phyloP scores from a whole-genome alignment of 2,113 vertebrate species.

The Zapornia atra region DNA sequence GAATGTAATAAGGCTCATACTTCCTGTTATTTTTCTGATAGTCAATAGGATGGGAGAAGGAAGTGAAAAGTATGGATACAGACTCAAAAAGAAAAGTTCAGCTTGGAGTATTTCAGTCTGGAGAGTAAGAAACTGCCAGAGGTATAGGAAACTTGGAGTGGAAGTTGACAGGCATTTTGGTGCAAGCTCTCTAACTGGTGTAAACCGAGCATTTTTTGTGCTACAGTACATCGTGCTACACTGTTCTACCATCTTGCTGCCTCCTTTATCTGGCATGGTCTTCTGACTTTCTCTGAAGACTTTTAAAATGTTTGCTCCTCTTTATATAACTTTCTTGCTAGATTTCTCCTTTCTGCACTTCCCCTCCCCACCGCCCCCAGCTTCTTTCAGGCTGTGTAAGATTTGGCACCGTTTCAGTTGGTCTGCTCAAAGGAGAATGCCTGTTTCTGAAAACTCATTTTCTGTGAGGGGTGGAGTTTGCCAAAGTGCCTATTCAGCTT shows the following conservation, averaged over 20 bases:
- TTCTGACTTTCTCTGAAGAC: background rate
- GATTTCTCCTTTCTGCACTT: background rate
- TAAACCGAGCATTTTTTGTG: background rate
- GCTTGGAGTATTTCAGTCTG: background rate
- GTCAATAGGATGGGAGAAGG: background rate
- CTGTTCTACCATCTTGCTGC: background rate
- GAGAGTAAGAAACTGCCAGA: background rate
- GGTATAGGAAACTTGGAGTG: background rate
- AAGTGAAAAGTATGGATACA: background rate
- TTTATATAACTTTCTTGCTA: background rate
- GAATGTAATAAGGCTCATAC: background rate
- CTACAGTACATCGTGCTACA: background rate
- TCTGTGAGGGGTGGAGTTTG: background rate
- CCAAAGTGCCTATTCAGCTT: conserved; percentile 6
- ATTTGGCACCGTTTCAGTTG: background rate
- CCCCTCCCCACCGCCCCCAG: background rate
- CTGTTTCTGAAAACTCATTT: conserved; percentile 9
- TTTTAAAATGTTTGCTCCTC: background rate
- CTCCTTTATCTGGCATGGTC: background rate
- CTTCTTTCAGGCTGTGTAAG: background rate
- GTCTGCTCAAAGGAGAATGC: background rate
- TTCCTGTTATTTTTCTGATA: background rate
- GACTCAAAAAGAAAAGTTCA: background rate
- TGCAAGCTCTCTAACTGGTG: background rate
- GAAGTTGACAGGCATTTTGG: background rate